Evolutionary conservation across 2,888 invertebrate species (phyloP).

Genomic region (Emmelina monodactyla): DNA sequence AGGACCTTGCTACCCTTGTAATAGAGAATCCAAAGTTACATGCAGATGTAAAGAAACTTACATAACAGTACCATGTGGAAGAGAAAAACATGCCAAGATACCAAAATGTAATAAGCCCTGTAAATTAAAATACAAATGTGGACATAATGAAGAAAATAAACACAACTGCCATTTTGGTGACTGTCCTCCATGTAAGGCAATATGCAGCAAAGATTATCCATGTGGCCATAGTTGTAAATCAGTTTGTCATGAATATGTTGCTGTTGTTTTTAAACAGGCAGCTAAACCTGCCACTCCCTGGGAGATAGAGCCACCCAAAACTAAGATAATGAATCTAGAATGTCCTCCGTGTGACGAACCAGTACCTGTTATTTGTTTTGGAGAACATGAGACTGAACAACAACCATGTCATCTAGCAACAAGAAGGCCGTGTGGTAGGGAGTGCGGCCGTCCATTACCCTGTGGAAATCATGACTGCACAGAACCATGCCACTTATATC

Average conservation of each 20-base stretch:
- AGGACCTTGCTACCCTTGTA: slow-evolving; percentile 87
- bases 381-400: slow-evolving; percentile 72
- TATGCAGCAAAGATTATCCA: slow-evolving; percentile 69
- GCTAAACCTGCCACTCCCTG: slow-evolving; percentile 71
- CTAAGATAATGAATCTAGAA: slow-evolving; percentile 61
- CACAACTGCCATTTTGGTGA: slow-evolving; percentile 85
- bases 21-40: slow-evolving; percentile 71
- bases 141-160: slow-evolving; percentile 75
- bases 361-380: slow-evolving; percentile 75
- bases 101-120: slow-evolving; percentile 81
- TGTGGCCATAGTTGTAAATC: slow-evolving; percentile 76
- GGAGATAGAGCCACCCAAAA: slow-evolving; percentile 64
- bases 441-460: slow-evolving; percentile 73
- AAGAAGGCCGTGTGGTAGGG: slow-evolving; percentile 78
- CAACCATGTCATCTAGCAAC: slow-evolving; percentile 76
- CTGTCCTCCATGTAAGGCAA: slow-evolving; percentile 83
- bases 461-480: slow-evolving; percentile 84
- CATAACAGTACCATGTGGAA: slow-evolving; percentile 85
- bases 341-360: slow-evolving; percentile 78
- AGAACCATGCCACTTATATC: slow-evolving; percentile 72
- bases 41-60: slow-evolving; percentile 85
- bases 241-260: slow-evolving; percentile 79
- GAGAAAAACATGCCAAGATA: slow-evolving; percentile 77
- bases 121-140: slow-evolving; percentile 83
- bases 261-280: slow-evolving; percentile 67